Evolutionary conservation across 2,113 vertebrate genomes (phyloP).

Genomic region (Columba livia): DNA sequence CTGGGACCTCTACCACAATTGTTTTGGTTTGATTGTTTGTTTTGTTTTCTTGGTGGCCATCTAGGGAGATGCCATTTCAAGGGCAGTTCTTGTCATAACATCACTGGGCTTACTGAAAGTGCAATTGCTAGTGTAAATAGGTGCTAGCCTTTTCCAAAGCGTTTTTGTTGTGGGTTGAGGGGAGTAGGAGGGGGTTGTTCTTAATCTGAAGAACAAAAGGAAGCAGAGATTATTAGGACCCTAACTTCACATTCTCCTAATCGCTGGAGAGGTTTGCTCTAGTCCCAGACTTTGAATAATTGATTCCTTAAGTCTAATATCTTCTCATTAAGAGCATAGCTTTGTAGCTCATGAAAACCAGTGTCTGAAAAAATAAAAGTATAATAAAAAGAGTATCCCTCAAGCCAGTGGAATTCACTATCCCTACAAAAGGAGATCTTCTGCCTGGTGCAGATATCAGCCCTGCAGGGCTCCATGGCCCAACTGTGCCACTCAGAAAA

Average conservation of each 20-base stretch:
- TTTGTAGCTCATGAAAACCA: not conserved
- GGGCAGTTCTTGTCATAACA: not conserved
- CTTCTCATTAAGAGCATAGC: not conserved
- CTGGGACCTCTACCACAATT: not conserved
- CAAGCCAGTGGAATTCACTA: not conserved
- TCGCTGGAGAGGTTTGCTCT: not conserved
- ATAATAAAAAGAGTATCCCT: not conserved
- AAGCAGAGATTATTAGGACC: not conserved
- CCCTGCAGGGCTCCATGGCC: not conserved
- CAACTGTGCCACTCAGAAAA: not conserved
- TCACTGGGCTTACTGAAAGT: not conserved
- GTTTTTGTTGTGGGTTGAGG: not conserved
- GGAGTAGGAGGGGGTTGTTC: not conserved
- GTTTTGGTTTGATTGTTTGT: accelerated
- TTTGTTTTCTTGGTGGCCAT: not conserved
- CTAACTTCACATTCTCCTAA: not conserved
- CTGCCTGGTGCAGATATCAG: not conserved
- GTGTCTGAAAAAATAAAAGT: not conserved
- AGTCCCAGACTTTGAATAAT: conserved; percentile 5
- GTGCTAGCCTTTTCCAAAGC: not conserved
- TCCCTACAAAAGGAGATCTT: not conserved
- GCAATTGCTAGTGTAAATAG: not conserved
- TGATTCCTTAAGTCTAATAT: not conserved
- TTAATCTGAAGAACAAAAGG: not conserved
- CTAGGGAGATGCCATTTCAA: not conserved